A percentile compares a stretch with the other conserved stretches of the same genome.
Evolutionary conservation across 1,140 invertebrate genomes (phyloP).

Genomic region (Centruroides sculpturatus): DNA sequence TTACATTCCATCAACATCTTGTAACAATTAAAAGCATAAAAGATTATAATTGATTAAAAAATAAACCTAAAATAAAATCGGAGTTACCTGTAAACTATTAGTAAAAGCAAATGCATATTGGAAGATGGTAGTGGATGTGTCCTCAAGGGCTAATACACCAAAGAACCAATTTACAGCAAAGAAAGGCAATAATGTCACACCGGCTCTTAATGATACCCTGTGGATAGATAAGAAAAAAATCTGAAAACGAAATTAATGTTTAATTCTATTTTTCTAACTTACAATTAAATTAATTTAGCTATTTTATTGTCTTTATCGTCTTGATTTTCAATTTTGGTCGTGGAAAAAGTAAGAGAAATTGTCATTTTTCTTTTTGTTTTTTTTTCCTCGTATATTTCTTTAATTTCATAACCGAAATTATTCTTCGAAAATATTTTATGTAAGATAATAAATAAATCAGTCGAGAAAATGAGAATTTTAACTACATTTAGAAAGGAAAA

Average conservation of each 20-base stretch:
- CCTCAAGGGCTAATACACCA: constrained; percentile 52
- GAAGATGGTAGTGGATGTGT: constrained; percentile 41
- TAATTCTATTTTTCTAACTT: no score
- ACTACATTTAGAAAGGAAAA: neutral
- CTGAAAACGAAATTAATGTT: no score
- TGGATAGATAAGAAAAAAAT: no score
- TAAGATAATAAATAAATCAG: neutral
- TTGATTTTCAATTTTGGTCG: neutral
- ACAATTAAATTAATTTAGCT: no score
- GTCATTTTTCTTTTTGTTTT: no score
- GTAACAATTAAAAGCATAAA: neutral
- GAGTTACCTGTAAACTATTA: constrained; percentile 24
- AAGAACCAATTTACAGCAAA: constrained; percentile 51
- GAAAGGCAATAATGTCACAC: constrained; percentile 41
- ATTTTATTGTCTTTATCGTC: no score
- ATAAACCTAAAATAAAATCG: neutral
- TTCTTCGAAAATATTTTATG: neutral
- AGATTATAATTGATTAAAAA: neutral
- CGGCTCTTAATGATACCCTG: constrained; percentile 33
- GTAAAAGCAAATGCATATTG: constrained; percentile 31
- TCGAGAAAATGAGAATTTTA: neutral
- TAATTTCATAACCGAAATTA: neutral
- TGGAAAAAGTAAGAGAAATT: neutral
- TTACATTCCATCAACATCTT: neutral
- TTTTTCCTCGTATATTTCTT: no score